A percentile compares a stretch with the other conserved stretches of the same genome.
Evolutionary conservation across 2,113 vertebrate genomes (phyloP).

Genomic region (Ceyx melanurus): DNA sequence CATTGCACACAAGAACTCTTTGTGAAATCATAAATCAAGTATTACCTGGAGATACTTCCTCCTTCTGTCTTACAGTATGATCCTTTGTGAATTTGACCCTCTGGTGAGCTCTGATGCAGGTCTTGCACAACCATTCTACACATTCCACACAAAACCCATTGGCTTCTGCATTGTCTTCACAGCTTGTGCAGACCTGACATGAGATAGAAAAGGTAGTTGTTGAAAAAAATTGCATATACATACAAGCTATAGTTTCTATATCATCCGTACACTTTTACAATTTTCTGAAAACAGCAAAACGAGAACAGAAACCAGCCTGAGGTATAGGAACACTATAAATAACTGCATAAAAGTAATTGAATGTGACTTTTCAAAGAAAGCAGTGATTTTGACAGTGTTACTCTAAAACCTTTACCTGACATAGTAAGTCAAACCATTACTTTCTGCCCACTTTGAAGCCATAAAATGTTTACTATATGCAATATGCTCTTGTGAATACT

Average conservation of each 20-base stretch:
- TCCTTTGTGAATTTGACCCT: conserved; percentile 98
- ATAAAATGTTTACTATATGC: background rate
- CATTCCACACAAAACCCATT: conserved; percentile 97
- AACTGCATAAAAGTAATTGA: background rate
- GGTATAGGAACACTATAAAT: background rate
- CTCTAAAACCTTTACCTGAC: background rate
- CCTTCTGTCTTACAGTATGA: conserved; percentile 95
- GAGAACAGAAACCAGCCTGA: background rate
- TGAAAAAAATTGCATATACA: background rate
- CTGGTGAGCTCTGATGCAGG: conserved; percentile 95
- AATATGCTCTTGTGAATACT: background rate
- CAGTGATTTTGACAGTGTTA: background rate
- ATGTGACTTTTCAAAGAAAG: conserved; percentile 17
- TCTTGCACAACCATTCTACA: conserved; percentile 95
- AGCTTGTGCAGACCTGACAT: conserved; percentile 92
- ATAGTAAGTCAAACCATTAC: background rate
- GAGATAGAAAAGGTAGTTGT: background rate
- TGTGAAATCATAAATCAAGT: background rate
- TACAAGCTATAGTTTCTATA: background rate
- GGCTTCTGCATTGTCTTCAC: conserved; percentile 96
- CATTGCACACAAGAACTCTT: background rate
- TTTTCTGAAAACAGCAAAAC: background rate
- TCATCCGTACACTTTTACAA: background rate
- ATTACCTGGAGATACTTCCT: conserved; percentile 95
- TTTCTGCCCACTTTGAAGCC: background rate